A percentile compares a stretch with the other conserved stretches of the same genome.
phyloP scores from a whole-genome alignment of 2,888 invertebrate species.

The Corbicula japonica region DNA sequence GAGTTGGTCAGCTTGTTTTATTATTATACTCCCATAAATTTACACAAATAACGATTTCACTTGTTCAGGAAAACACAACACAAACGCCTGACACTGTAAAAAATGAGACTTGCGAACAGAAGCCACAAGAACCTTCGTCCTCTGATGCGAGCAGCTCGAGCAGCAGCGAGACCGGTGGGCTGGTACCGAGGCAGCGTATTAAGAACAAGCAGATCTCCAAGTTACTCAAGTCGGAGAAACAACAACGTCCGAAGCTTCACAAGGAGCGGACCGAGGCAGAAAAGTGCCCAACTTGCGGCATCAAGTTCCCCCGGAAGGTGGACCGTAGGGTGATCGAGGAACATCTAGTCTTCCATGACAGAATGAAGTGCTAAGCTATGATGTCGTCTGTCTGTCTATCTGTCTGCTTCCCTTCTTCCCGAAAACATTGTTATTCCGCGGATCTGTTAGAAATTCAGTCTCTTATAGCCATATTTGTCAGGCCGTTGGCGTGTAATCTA shows the following conservation, averaged over 20 bases:
- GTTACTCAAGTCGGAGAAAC: constrained; percentile 38
- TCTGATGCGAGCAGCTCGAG: background rate
- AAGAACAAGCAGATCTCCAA: constrained; percentile 59
- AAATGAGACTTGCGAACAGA: background rate
- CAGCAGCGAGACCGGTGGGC: background rate
- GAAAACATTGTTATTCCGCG: no score
- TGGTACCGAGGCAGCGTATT: background rate
- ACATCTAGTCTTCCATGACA: constrained; percentile 50
- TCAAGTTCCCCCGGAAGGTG: constrained; percentile 52
- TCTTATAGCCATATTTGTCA: no score
- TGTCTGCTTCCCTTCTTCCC: no score
- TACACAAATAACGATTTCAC: background rate
- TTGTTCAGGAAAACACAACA: constrained; percentile 33
- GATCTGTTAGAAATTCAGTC: no score
- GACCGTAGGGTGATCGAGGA: constrained; percentile 56
- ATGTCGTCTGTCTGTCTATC: background rate
- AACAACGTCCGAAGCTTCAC: constrained; percentile 37
- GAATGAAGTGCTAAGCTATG: background rate
- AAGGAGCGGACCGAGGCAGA: constrained; percentile 49
- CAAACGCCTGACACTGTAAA: background rate
- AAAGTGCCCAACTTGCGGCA: constrained; percentile 60
- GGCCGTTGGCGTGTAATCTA: no score
- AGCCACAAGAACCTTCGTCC: background rate
- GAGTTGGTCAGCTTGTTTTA: no score
- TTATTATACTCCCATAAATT: no score